Base-by-base conservation (phyloP, 2,888 invertebrate species). In the Polydrusus pterygomalis region DNA sequence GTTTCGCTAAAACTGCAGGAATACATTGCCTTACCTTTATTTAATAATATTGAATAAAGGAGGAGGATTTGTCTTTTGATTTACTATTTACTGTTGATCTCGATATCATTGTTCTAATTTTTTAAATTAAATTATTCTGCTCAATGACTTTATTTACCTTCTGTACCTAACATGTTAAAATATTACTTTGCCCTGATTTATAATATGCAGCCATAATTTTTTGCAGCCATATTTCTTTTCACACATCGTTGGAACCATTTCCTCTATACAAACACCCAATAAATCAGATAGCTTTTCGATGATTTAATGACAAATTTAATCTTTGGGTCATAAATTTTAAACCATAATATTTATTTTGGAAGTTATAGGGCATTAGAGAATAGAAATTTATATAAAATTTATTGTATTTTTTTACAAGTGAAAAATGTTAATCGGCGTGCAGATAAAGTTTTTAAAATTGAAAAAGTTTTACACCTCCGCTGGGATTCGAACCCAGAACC, bases 261-360 rank as follows among this genome's bases (percentile, higher is more conserved):
- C 20, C 51, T 51, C 13, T 20, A 20, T 20, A 51, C 51, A 51
- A 51, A 51, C 51, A 20, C 10, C 9, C 18, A 51, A 51, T 51
- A 51, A 20, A 51, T 51, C 51, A 51, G 10, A 51, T 20, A 2
- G 20, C 9, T 51, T 2, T 20, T 51, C 13, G 51, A 51, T 51
- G 51, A 51, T 51, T 51, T 18, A 51, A 51, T 51, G 51, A 51
- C 18, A 20, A 20, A 20, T 51, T 51, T 51, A 51, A 20, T 51
- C 51, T 20, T 51, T 18, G 7, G 20, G n/a, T 47, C 47, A 17
- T 47, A 47, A 47, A 47, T 43, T 43, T 43, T 47, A 47, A n/a
- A 17, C n/a, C 6, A 17, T 47, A 47, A 47, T 47, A 47, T 17
- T 47, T 47, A 47, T 34, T 34, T 7, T 34, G 8, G 10, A 34